These are phyloP conservation scores for Coreius guichenoti DNA, from an alignment of 2,797 vertebrate species.

Conservation along the genomic window DNA sequence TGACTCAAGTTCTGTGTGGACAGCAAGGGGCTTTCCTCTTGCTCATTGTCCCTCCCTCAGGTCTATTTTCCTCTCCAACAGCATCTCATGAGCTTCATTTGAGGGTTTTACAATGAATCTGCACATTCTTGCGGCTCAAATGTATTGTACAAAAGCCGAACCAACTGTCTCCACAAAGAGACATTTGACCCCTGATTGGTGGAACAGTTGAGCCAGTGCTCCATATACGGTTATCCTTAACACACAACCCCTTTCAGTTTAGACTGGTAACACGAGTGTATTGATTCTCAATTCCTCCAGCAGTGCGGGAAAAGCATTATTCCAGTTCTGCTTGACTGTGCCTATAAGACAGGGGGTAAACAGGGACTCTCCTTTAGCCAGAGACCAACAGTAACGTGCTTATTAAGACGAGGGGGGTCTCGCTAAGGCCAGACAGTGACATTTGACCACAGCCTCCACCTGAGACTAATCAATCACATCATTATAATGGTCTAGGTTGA, in stretches of 20 bases:
- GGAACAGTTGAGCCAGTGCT: constrained; percentile 17
- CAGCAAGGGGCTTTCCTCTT: constrained; percentile 41
- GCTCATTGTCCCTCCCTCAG: constrained; percentile 8
- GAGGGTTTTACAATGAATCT: constrained; percentile 25
- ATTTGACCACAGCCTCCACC: constrained; percentile 23
- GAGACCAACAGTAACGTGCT: constrained; percentile 37
- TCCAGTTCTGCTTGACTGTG: constrained; percentile 57
- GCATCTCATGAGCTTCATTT: constrained; percentile 21
- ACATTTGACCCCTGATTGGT: constrained; percentile 21
- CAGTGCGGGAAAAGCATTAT: constrained; percentile 51
- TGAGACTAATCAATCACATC: constrained; percentile 31
- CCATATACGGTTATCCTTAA: constrained; percentile 36
- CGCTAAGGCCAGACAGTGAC: constrained; percentile 45
- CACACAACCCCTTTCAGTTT: constrained; percentile 48
- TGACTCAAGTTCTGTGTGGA: constrained; percentile 33
- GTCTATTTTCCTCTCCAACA: constrained; percentile 12
- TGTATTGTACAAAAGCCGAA: neutral
- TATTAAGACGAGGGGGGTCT: constrained; percentile 37
- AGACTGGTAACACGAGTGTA: constrained; percentile 51
- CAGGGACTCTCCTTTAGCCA: constrained; percentile 41
- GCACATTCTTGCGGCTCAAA: constrained; percentile 14
- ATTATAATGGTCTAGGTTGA: constrained; percentile 18
- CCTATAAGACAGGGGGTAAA: constrained; percentile 41
- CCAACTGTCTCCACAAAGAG: constrained; percentile 20
- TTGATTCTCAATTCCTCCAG: constrained; percentile 56